Conservation (phyloP, 2,888 invertebrate genomes). For the Mimachlamys varia region DNA sequence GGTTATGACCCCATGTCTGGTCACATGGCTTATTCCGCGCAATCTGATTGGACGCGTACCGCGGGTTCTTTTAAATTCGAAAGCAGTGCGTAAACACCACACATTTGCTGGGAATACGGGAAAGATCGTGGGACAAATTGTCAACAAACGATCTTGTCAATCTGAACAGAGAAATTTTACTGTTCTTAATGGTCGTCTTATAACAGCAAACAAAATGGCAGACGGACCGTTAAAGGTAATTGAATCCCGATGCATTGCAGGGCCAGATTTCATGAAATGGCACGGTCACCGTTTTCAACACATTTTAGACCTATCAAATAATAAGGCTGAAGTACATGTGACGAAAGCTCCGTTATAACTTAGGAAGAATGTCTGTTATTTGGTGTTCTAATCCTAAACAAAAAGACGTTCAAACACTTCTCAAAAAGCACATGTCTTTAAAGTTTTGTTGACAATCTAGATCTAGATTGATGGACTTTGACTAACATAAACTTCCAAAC, state of each 20-base stretch:
- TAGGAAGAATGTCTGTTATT: too few species aligned
- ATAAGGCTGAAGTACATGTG: too few species aligned
- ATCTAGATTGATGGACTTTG: too few species aligned
- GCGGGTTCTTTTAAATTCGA: constrained; percentile 42
- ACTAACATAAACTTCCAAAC: too few species aligned
- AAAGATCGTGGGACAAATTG: neutral
- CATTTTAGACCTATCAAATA: too few species aligned
- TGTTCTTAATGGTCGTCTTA: constrained; percentile 2
- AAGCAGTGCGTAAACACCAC: neutral
- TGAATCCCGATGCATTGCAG: neutral
- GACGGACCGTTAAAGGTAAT: constrained; percentile 57
- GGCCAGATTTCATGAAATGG: too few species aligned
- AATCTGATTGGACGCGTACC: constrained; percentile 51
- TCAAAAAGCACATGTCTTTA: too few species aligned
- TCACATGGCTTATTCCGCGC: constrained; percentile 51
- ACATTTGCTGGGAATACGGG: neutral
- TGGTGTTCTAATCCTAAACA: too few species aligned
- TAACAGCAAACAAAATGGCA: constrained; percentile 48
- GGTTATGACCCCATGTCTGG: constrained; percentile 55
- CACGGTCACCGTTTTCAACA: too few species aligned
- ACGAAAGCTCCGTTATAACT: too few species aligned
- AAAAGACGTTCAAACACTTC: too few species aligned
- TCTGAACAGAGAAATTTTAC: neutral
- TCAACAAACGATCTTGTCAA: neutral
- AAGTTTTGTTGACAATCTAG: too few species aligned